phyloP scores from a whole-genome alignment of 1,140 invertebrate genomes.

The Anoplolepis gracilipes region DNA sequence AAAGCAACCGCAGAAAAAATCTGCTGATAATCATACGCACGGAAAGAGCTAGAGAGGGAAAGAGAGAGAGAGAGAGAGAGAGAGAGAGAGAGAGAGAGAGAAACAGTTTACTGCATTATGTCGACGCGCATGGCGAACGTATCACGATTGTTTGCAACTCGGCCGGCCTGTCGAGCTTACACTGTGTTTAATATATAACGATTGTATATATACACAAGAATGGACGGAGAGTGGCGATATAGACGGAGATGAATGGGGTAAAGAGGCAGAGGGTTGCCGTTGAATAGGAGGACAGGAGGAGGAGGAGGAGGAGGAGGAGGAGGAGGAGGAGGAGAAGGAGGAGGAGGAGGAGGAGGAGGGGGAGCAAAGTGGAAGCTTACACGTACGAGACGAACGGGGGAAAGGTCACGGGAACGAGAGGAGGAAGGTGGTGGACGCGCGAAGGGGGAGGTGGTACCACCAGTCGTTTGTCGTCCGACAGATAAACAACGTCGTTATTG shows the following conservation, averaged over 20 bases:
- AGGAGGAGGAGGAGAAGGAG: neutral
- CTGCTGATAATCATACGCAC: slow-evolving; percentile 11
- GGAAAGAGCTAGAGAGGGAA: no score
- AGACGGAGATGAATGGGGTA: slow-evolving; percentile 72
- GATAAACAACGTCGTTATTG: slow-evolving; percentile 80
- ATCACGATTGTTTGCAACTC: slow-evolving; percentile 59
- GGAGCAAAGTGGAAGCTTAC: slow-evolving; percentile 46
- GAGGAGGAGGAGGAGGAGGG: neutral
- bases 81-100: no score
- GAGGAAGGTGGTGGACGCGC: slow-evolving; percentile 25
- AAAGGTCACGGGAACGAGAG: slow-evolving; percentile 42
- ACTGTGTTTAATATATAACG: slow-evolving; percentile 69
- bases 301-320: slow-evolving; percentile 57
- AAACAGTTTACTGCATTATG: slow-evolving; percentile 32
- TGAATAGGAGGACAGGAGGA: slow-evolving; percentile 59
- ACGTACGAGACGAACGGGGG: slow-evolving; percentile 9
- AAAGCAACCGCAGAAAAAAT: slow-evolving; percentile 37
- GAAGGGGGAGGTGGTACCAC: slow-evolving; percentile 60
- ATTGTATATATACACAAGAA: slow-evolving; percentile 65
- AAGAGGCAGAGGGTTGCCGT: slow-evolving; percentile 70
- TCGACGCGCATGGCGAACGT: slow-evolving; percentile 17
- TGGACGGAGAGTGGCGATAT: slow-evolving; percentile 69
- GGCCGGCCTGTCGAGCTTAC: slow-evolving; percentile 54
- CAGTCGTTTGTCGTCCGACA: slow-evolving; percentile 76
- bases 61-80: no score